phyloP scores from a whole-genome alignment of 2,113 vertebrate species.

The Takifugu flavidus region DNA sequence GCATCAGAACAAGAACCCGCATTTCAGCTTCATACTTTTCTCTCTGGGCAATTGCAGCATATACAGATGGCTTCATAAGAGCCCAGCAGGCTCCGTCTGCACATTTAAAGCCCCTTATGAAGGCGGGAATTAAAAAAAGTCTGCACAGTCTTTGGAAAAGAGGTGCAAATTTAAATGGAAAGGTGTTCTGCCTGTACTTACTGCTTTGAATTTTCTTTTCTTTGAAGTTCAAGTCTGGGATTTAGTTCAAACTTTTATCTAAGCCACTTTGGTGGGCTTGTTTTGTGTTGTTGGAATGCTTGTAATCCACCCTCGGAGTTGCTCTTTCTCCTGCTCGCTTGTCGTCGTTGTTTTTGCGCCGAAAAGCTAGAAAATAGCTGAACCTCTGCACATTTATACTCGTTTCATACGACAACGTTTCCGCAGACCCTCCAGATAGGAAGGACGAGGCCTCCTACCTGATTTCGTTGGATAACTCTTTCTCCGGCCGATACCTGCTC shows the following conservation, averaged over 20 bases:
- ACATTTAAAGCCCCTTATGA: not conserved
- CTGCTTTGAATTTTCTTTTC: not conserved
- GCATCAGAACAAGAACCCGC: no score
- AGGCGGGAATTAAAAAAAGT: not conserved
- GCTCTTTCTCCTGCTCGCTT: conserved; percentile 4
- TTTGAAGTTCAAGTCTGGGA: not conserved
- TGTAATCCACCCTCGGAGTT: not conserved
- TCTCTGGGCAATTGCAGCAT: not conserved
- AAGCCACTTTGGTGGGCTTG: no score
- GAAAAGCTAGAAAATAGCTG: no score
- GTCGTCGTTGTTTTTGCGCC: not conserved
- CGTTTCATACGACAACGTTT: no score
- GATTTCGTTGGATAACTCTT: conserved; percentile 81
- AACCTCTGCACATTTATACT: no score
- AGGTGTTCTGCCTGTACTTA: not conserved
- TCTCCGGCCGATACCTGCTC: conserved; percentile 49
- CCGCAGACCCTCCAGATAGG: no score
- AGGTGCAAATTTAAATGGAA: not conserved
- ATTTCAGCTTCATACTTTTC: no score
- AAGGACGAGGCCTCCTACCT: conserved; percentile 54
- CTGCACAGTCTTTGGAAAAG: not conserved
- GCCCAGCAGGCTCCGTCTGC: not conserved
- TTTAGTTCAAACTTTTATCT: conserved; percentile 12
- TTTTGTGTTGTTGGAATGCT: not conserved
- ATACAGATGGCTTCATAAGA: not conserved